Evolutionary conservation across 2,797 vertebrate species (phyloP), one percentile per base, ranked within the genome.

Genomic region (Crax fasciolata): DNA sequence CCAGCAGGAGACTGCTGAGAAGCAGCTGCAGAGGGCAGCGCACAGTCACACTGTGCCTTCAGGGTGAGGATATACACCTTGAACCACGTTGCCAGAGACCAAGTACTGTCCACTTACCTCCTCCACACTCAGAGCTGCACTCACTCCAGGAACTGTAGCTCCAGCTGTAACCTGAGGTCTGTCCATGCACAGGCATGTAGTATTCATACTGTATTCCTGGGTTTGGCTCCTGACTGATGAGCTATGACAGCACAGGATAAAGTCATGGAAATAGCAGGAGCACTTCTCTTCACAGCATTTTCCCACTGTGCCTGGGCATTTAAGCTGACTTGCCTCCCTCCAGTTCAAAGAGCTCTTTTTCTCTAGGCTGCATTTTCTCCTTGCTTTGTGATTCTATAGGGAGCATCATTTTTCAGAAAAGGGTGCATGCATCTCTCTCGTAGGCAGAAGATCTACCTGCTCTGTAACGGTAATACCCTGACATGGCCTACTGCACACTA

Each of bases 161-260:
- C 99, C 99, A 99, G 96, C 98, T 98, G 97, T 99, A 99, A 27
- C 98, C 98, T 0, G 97, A 88, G 16, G 77, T 61, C 30, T 98
- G 98, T 38, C 92, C 96, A n/a, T 95, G 94, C 20, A 96, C 89
- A 0, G 99, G 98, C 57, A 99, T 97, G 97, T 99, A 98, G 93
- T 98, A 99, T 76, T 99, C 99, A 3, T 98, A 99, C 67, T 98
- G 98, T 11, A 99, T 97, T 1, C 99, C 99, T 0, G 97, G 98
- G 96, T 99, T 99, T 66, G 97, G 95, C 91, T 99, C 99, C 97
- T 99, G 99, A 96, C 98, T 99, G 98, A 99, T 99, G 71, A 99
- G 97, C 99, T 99, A 97, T 7, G 74, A 82, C 20, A 14, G 23
- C 75, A 90, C 17, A 4, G 19, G 41, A 82, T 39, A 46, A 87